Evolutionary conservation across 1,140 invertebrate species (phyloP), one percentile per base, ranked within the genome.

Genomic region (Lepidostoma basale): DNA sequence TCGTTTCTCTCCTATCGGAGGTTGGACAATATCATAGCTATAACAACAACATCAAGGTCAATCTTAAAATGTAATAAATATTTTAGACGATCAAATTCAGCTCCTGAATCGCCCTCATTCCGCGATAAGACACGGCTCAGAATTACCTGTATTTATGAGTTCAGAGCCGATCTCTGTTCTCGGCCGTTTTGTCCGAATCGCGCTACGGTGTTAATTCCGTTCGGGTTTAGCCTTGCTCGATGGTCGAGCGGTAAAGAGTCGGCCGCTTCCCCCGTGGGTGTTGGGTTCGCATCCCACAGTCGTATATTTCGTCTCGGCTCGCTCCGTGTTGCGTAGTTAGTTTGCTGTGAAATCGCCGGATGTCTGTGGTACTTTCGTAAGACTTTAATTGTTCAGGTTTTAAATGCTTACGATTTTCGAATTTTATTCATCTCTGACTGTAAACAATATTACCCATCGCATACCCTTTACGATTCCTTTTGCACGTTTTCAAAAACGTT

Each of bases 211-310:
- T 14, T 2, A 16, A 3, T 2, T 14, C 8, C 8, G 42, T 8
- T 16, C 0, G 30, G 20, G 3, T 40, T 5, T 10, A 23, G 18
- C 36, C 26, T 62, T 45, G 60, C 16, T 45, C 42, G 28, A 18
- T 20, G 42, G 60, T 18, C 28, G 28, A 63, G 39, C 39, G 40
- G 44, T 49, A 33, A 33, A 18, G 14, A 40, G 42, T 22, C 40
- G 26, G n/a, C 42, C 20, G 44, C 12, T 10, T 3, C 4, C 4
- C 14, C 59, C 67, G 67, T 69, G 68, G 68, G 68, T 64, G 68
- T 62, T 36, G 25, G 23, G 44, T 62, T 69, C 49, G 40, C 68
- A 45, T 69, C 68, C 68, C 68, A 69, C 68, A 36, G 25, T 30
- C 44, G 36, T 44, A 60, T 26, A 33, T 68, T 62, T 62, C 44